phyloP scores from a whole-genome alignment of 2,113 vertebrate genomes.

The Triplophysa siluroides region DNA sequence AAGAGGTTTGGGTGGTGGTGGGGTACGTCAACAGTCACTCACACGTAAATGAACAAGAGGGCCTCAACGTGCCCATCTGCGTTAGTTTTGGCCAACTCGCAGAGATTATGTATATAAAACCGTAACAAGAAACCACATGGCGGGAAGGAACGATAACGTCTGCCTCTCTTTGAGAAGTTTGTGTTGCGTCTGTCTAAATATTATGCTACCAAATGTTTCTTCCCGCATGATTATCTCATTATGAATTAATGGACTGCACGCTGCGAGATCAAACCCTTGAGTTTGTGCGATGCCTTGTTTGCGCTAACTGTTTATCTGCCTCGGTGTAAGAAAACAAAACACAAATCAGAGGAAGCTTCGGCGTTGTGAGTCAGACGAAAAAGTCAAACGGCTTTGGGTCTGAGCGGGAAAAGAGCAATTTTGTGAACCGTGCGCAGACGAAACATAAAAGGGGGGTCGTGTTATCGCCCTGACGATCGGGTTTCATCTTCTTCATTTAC shows the following conservation, averaged over 20 bases:
- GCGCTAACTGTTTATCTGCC: conserved; percentile 43
- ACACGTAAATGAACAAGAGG: conserved; percentile 61
- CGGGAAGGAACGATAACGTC: neutral
- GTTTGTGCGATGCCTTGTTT: conserved; percentile 54
- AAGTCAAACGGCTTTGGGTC: conserved; percentile 14
- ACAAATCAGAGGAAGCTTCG: neutral
- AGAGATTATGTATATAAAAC: conserved; percentile 47
- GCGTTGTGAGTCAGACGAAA: neutral
- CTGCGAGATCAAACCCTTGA: conserved; percentile 62
- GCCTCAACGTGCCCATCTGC: conserved; percentile 68
- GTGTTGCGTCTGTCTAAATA: conserved; percentile 68
- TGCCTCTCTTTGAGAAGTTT: conserved; percentile 66
- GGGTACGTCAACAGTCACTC: conserved; percentile 21
- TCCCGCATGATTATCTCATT: conserved; percentile 72
- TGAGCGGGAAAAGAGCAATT: neutral
- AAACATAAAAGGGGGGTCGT: neutral
- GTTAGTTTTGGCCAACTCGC: conserved; percentile 54
- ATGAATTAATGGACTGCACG: conserved; percentile 69
- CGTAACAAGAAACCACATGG: neutral
- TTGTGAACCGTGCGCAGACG: conserved; percentile 11
- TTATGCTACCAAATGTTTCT: conserved; percentile 60
- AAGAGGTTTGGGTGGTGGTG: neutral
- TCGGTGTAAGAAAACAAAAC: conserved; percentile 64
- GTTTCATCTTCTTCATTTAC: conserved; percentile 7
- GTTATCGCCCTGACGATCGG: conserved; percentile 7